Evolutionary conservation across 1,140 invertebrate genomes (phyloP).

Genomic region (Heliconius hermathena): DNA sequence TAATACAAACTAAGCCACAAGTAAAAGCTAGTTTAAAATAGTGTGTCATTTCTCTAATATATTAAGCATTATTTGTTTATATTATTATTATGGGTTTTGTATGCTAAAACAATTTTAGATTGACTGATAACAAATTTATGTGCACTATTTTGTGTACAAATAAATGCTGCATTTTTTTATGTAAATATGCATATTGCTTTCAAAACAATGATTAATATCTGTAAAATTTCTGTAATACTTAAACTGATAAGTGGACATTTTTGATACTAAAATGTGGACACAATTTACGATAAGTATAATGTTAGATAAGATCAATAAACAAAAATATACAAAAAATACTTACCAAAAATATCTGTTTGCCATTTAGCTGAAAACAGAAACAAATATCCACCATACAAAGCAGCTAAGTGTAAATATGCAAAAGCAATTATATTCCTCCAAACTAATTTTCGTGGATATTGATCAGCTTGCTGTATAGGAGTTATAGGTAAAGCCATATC

Average conservation of each 20-base stretch:
- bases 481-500: slow-evolving; percentile 75
- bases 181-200: no score
- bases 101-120: no score
- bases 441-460: slow-evolving; percentile 86
- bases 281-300: neutral
- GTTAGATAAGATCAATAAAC: neutral
- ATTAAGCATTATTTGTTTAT: no score
- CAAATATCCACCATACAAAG: slow-evolving; percentile 93
- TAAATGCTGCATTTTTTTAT: no score
- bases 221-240: neutral
- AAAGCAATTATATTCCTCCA: slow-evolving; percentile 97
- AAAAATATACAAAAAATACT: slow-evolving; percentile 68
- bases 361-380: slow-evolving; percentile 90
- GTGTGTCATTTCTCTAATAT: no score
- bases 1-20: no score
- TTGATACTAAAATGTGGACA: neutral
- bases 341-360: slow-evolving; percentile 89
- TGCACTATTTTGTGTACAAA: no score
- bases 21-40: no score
- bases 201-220: neutral
- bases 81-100: no score
- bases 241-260: neutral
- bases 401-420: slow-evolving; percentile 91
- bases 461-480: slow-evolving; percentile 74
- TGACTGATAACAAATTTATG: no score